Conservation (phyloP, 2,888 invertebrate genomes). For the Nebria salina region DNA sequence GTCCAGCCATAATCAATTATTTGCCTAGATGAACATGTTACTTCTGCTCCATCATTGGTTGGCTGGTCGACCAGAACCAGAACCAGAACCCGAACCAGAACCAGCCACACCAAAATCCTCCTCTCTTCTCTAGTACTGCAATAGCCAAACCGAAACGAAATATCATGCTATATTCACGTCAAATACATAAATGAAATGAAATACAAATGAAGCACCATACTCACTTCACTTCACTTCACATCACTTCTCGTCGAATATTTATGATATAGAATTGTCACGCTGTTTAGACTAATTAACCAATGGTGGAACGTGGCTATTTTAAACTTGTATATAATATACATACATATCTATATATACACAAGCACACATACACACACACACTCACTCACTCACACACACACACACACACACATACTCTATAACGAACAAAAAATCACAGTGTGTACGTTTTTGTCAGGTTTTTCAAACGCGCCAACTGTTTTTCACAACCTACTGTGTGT, state of each 20-base stretch:
- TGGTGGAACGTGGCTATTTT: neutral
- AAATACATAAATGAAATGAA: constrained; percentile 44
- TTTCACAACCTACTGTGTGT: neutral
- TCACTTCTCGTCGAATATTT: constrained; percentile 34
- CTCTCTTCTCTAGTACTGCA: neutral
- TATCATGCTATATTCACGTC: constrained; percentile 45
- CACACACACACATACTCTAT: neutral
- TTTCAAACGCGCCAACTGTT: neutral
- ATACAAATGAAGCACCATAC: constrained; percentile 44
- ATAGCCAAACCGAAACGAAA: constrained; percentile 27
- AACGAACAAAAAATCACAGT: neutral
- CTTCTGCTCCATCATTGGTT: constrained; percentile 58
- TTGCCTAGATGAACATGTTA: constrained; percentile 63
- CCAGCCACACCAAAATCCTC: constrained; percentile 10
- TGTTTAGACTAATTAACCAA: constrained; percentile 46
- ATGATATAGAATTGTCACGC: constrained; percentile 39
- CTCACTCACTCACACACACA: neutral
- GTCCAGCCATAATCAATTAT: constrained; percentile 62
- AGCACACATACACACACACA: neutral
- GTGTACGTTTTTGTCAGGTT: neutral
- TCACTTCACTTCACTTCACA: constrained; percentile 26
- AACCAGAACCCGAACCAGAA: neutral
- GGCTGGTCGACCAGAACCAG: constrained; percentile 14
- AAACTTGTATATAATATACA: too few relatives aligned
- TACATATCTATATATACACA: neutral